Evolutionary conservation across 2,113 vertebrate species (phyloP).

Genomic region (Egretta garzetta): DNA sequence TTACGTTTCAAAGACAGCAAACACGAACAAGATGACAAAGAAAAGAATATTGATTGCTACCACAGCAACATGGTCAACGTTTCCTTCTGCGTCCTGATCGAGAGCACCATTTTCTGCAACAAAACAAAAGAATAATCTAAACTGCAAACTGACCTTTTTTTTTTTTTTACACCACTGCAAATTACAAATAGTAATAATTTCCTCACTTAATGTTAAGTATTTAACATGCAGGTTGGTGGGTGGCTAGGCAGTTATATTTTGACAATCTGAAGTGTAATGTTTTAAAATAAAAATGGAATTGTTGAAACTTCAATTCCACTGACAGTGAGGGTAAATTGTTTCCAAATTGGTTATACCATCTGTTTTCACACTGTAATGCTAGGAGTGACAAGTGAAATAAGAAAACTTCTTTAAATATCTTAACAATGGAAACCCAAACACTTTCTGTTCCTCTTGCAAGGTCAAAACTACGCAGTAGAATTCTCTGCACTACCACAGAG

Average conservation of each 20-base stretch:
- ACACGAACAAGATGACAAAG: constrained; percentile 92
- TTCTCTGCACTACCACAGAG: not conserved
- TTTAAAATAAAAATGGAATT: not conserved
- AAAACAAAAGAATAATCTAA: not conserved
- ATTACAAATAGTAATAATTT: not conserved
- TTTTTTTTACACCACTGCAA: not conserved
- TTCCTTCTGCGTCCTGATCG: constrained; percentile 66
- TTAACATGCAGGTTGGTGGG: not conserved
- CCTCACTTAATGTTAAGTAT: not conserved
- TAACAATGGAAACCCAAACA: not conserved
- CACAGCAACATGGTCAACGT: constrained; percentile 85
- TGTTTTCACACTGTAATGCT: not conserved
- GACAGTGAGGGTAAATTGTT: not conserved
- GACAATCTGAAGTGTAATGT: not conserved
- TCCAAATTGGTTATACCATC: not conserved
- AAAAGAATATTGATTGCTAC: constrained; percentile 89
- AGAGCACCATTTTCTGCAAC: constrained; percentile 72
- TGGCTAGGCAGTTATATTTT: not conserved
- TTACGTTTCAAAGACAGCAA: constrained; percentile 97
- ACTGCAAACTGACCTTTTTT: not conserved
- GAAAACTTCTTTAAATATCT: not conserved
- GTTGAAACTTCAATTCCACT: not conserved
- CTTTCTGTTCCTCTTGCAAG: not conserved
- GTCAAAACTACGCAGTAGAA: not conserved
- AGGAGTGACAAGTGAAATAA: not conserved